These are phyloP conservation scores for Rhamnusium bicolor DNA, from an alignment of 2,888 invertebrate genomes.

Conservation along the genomic window DNA sequence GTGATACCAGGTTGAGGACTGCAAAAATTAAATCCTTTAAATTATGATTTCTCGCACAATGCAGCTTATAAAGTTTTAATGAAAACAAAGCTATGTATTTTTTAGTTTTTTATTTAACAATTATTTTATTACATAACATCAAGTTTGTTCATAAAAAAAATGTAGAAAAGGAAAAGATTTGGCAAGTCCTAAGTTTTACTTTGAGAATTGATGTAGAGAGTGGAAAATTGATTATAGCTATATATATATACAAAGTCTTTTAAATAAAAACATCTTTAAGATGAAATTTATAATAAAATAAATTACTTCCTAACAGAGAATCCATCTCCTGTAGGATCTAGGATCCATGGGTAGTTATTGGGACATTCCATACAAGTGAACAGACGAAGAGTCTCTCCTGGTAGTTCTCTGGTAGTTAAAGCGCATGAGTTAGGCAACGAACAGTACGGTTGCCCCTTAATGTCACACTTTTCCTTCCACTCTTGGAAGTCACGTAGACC, in stretches of 20 bases:
- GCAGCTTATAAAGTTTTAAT: no score
- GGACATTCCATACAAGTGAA: constrained; percentile 98
- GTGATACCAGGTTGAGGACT: no score
- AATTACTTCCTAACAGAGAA: constrained; percentile 87
- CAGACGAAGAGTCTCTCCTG: constrained; percentile 91
- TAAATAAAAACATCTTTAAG: constrained; percentile 50
- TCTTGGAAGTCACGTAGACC: constrained; percentile 92
- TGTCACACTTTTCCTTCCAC: constrained; percentile 96
- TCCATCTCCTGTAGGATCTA: constrained; percentile 95
- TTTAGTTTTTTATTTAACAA: constrained; percentile 48
- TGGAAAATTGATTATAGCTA: constrained; percentile 55
- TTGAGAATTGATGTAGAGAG: constrained; percentile 15
- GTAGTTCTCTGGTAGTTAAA: constrained; percentile 89
- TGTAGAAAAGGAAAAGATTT: constrained; percentile 36
- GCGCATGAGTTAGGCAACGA: constrained; percentile 94
- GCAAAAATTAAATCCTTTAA: no score
- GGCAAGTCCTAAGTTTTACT: constrained; percentile 40
- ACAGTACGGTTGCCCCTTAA: constrained; percentile 94
- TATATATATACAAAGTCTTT: constrained; percentile 66
- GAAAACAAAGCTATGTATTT: constrained; percentile 24
- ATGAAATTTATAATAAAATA: constrained; percentile 57
- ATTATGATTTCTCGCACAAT: no score
- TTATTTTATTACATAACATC: constrained; percentile 43
- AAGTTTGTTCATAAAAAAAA: constrained; percentile 39
- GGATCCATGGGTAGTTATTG: constrained; percentile 95